Percentiles rank a stretch among this genome's conserved stretches.
Conservation (phyloP, 2,797 vertebrate genomes). For the Hippopotamyrus pictus region DNA sequence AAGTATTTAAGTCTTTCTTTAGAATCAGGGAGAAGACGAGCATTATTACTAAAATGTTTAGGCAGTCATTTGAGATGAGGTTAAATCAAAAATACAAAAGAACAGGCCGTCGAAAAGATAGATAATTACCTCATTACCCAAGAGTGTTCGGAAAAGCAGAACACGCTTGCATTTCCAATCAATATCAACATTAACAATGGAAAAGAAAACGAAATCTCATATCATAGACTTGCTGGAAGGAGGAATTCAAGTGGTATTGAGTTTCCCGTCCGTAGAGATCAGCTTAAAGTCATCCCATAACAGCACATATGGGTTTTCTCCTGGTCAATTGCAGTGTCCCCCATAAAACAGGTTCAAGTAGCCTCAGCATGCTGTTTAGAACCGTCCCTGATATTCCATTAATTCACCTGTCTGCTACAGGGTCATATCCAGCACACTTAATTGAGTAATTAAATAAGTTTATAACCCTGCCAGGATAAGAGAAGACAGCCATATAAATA, state of each 20-base stretch:
- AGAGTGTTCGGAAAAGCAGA: neutral
- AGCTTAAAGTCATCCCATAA: neutral
- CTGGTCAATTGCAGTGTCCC: neutral
- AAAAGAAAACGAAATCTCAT: neutral
- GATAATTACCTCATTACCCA: neutral
- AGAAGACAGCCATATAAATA: constrained; percentile 56
- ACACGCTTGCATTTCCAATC: neutral
- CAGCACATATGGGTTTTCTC: neutral
- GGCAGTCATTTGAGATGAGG: neutral
- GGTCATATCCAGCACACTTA: constrained; percentile 61
- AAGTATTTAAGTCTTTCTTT: neutral
- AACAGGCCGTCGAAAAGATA: neutral
- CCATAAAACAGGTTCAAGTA: constrained; percentile 5
- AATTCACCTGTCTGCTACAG: constrained; percentile 48
- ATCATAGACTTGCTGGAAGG: neutral
- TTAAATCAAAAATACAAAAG: neutral
- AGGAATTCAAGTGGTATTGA: neutral
- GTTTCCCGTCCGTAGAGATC: neutral
- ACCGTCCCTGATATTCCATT: constrained; percentile 33
- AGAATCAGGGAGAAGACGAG: neutral
- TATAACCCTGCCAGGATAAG: constrained; percentile 51
- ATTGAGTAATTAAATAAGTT: constrained; percentile 69
- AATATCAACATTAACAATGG: neutral
- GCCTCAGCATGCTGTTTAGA: constrained; percentile 35
- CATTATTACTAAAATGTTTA: neutral